Conservation (phyloP, 2,888 invertebrate species). For the Papilio gigon region DNA sequence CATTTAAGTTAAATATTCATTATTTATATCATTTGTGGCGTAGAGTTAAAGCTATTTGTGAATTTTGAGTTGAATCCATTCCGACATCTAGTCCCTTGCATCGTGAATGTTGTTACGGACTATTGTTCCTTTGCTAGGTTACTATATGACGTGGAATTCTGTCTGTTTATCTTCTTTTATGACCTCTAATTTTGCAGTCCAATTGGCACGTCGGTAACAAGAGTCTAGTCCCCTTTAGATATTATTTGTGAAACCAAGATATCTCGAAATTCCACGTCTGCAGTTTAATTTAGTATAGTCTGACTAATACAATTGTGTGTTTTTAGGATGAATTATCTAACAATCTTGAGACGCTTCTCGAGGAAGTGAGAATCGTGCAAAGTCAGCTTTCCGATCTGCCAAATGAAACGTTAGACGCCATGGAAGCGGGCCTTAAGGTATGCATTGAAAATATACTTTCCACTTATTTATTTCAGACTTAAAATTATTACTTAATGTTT, state of each 20-base stretch:
- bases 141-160: conserved; percentile 54
- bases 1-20: not conserved
- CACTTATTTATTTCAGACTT: conserved; percentile 15
- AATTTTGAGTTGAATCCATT: conserved; percentile 30
- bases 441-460: conserved; percentile 56
- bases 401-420: conserved; percentile 86
- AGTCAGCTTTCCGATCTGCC: conserved; percentile 86
- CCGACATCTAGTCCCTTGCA: conserved; percentile 53
- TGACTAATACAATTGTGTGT: conserved; percentile 75
- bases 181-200: too few relatives aligned
- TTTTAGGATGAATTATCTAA: conserved; percentile 84
- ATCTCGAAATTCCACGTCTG: conserved; percentile 43
- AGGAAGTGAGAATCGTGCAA: conserved; percentile 86
- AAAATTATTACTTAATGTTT: not conserved
- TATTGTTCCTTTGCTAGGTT: conserved; percentile 52
- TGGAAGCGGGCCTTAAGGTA: conserved; percentile 88
- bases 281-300: conserved; percentile 47
- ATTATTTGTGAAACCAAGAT: not conserved
- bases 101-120: conserved; percentile 62
- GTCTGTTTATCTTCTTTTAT: too few relatives aligned
- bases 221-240: too few relatives aligned
- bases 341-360: conserved; percentile 87
- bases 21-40: not conserved
- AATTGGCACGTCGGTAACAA: not conserved
- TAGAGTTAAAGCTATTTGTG: not conserved